Conservation (phyloP, 2,113 vertebrate genomes). For the Todiramphus chloris region DNA sequence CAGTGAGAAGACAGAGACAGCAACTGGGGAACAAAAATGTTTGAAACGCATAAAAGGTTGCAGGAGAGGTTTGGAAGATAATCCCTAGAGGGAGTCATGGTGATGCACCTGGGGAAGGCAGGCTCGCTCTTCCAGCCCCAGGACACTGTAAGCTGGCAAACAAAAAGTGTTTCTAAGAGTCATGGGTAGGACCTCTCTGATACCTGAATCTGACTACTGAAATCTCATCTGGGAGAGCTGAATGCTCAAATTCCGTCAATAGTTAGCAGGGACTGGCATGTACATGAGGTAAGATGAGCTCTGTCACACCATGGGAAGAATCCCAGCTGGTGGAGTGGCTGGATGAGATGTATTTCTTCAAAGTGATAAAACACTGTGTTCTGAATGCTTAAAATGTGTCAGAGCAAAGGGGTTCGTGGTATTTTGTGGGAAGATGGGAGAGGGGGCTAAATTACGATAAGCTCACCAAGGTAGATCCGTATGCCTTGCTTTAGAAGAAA, state of each 20-base stretch:
- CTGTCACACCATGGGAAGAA: accelerated
- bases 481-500: not conserved
- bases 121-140: not conserved
- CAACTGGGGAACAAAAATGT: not conserved
- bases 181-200: not conserved
- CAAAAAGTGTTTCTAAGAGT: not conserved
- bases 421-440: not conserved
- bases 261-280: accelerated
- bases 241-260: not conserved
- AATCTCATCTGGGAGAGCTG: not conserved
- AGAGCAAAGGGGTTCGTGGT: not conserved
- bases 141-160: not conserved
- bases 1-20: not conserved
- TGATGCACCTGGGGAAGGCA: not conserved
- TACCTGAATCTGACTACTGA: not conserved
- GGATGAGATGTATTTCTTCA: not conserved
- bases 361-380: not conserved
- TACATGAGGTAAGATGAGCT: not conserved
- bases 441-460: not conserved
- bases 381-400: not conserved
- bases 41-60: not conserved
- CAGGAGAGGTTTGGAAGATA: not conserved
- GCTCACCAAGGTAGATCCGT: not conserved
- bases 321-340: not conserved
- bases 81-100: not conserved